Evolutionary conservation across 1,140 invertebrate genomes (phyloP).

Genomic region (Fopius arisanus): DNA sequence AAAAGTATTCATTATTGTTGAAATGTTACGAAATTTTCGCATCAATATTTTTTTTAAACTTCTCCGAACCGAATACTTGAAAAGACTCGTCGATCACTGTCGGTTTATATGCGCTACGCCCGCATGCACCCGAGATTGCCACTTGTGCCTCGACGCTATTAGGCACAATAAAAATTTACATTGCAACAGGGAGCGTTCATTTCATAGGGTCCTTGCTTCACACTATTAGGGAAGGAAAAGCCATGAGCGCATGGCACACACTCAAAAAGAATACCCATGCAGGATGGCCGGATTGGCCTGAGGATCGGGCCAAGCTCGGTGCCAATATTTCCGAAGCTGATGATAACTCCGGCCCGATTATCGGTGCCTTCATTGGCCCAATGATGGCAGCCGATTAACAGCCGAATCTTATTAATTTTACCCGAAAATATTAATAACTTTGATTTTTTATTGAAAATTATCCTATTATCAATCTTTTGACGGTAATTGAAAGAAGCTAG

Average conservation of each 20-base stretch:
- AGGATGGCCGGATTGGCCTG: neutral
- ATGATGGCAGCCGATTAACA: too few relatives aligned
- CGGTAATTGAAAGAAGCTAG: too few relatives aligned
- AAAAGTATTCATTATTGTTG: constrained; percentile 18
- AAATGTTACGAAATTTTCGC: constrained; percentile 31
- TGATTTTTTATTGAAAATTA: too few relatives aligned
- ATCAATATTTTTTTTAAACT: constrained; percentile 1
- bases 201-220: constrained; percentile 20
- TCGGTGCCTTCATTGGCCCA: too few relatives aligned
- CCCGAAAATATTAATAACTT: too few relatives aligned
- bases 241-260: neutral
- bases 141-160: constrained; percentile 11
- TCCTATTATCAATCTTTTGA: too few relatives aligned
- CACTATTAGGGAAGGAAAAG: neutral
- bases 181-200: constrained; percentile 19
- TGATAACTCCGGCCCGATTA: too few relatives aligned
- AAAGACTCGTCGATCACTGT: constrained; percentile 31
- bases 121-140: constrained; percentile 20
- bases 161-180: constrained; percentile 22
- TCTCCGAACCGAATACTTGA: neutral
- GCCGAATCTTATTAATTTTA: too few relatives aligned
- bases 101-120: constrained; percentile 30
- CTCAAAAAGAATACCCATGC: too few relatives aligned
- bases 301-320: too few relatives aligned
- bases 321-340: too few relatives aligned